phyloP scores from a whole-genome alignment of 2,113 vertebrate species.

The Erinaceus europaeus region DNA sequence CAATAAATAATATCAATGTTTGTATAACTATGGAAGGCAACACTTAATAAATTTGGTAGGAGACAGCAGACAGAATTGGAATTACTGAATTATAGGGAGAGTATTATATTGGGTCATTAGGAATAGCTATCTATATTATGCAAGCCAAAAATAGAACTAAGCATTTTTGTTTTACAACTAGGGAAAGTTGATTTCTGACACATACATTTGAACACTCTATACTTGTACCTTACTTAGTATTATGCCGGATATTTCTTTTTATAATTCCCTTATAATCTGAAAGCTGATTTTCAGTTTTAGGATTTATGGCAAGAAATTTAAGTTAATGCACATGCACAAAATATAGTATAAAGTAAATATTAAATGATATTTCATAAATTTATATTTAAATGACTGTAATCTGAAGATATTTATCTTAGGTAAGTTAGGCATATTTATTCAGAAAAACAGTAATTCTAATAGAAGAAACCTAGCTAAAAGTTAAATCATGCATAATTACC shows the following conservation, averaged over 20 bases:
- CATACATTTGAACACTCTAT: not conserved
- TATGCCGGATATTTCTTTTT: not conserved
- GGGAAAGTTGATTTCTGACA: not conserved
- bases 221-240: not conserved
- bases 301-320: not conserved
- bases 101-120: not conserved
- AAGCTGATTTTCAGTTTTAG: not conserved
- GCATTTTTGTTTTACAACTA: not conserved
- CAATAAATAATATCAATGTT: too few relatives aligned
- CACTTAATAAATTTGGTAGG: too few relatives aligned
- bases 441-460: not conserved
- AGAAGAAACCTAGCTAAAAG: not conserved
- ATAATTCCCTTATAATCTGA: not conserved
- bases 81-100: not conserved
- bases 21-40: too few relatives aligned
- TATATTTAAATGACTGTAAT: not conserved
- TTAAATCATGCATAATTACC: conserved; percentile 1
- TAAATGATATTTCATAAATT: not conserved
- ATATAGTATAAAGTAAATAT: not conserved
- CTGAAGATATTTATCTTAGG: too few relatives aligned
- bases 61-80: too few relatives aligned
- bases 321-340: not conserved
- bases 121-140: not conserved
- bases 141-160: not conserved
- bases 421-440: too few relatives aligned